These are phyloP conservation scores for Steatocranus sp. DNA, from an alignment of 2,797 vertebrate genomes.

Conservation along the genomic window DNA sequence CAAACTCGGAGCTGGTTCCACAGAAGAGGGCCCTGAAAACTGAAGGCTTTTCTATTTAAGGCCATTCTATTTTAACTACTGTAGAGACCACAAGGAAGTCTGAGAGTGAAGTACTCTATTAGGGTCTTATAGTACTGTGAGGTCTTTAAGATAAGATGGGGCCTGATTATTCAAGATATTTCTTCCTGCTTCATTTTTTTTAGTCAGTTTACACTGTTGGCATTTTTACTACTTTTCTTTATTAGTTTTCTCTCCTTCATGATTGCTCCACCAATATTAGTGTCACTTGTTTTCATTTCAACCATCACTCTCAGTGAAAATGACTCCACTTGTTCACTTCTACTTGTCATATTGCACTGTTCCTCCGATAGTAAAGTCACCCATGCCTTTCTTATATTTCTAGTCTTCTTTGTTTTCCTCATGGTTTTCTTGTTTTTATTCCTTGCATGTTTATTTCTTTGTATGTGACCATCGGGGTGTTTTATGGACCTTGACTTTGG, in stretches of 20 bases:
- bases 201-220: background rate
- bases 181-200: background rate
- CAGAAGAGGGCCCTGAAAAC: background rate
- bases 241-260: background rate
- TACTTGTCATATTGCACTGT: background rate
- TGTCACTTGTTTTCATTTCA: background rate
- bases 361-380: background rate
- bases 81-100: background rate
- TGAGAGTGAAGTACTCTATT: background rate
- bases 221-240: background rate
- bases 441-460: background rate
- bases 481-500: background rate
- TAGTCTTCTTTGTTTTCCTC: background rate
- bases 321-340: background rate
- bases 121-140: background rate
- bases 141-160: background rate
- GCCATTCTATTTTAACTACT: background rate
- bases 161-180: background rate
- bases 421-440: background rate
- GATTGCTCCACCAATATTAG: background rate
- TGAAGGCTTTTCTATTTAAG: background rate
- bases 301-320: background rate
- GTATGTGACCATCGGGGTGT: background rate
- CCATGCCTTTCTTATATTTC: background rate
- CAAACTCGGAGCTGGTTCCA: background rate